Conservation (phyloP, 2,797 vertebrate species). For the Synanceia verrucosa region DNA sequence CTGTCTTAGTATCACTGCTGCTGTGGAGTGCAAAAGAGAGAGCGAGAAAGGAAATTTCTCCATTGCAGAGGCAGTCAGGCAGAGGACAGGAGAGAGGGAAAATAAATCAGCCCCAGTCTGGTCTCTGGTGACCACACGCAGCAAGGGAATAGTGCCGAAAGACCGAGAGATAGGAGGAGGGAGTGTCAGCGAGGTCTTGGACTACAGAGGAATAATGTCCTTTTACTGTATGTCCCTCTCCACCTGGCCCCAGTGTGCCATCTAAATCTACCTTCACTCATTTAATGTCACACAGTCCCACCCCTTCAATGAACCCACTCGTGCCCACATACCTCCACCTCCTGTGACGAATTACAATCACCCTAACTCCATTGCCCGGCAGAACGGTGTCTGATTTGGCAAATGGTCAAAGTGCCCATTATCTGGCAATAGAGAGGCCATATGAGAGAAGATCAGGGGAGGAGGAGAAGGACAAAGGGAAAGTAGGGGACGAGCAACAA, state of each 20-base stretch:
- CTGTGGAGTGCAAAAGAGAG: slow-evolving; percentile 14
- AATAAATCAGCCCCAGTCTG: slow-evolving; percentile 91
- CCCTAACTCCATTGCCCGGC: slow-evolving; percentile 84
- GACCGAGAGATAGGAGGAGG: slow-evolving; percentile 61
- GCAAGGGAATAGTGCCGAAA: slow-evolving; percentile 87
- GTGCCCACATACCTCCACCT: slow-evolving; percentile 45
- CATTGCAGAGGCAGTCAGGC: slow-evolving; percentile 89
- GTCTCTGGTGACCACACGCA: slow-evolving; percentile 89
- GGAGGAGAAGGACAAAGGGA: slow-evolving; percentile 51
- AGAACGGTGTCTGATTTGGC: slow-evolving; percentile 89
- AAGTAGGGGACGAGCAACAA: slow-evolving; percentile 69
- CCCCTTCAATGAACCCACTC: slow-evolving; percentile 62
- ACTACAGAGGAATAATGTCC: slow-evolving; percentile 84
- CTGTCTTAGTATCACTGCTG: slow-evolving; percentile 57
- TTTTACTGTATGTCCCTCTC: slow-evolving; percentile 85
- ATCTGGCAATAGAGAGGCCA: slow-evolving; percentile 86
- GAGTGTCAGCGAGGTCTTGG: slow-evolving; percentile 49
- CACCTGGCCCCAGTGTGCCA: slow-evolving; percentile 48
- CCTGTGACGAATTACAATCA: slow-evolving; percentile 88
- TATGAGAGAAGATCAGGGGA: slow-evolving; percentile 73
- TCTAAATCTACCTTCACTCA: slow-evolving; percentile 70
- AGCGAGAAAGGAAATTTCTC: slow-evolving; percentile 81
- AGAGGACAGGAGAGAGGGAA: slow-evolving; percentile 85
- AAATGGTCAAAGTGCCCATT: slow-evolving; percentile 89
- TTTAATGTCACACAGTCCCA: slow-evolving; percentile 71